phyloP scores from a whole-genome alignment of 2,113 vertebrate genomes.

The Hoplias malabaricus region DNA sequence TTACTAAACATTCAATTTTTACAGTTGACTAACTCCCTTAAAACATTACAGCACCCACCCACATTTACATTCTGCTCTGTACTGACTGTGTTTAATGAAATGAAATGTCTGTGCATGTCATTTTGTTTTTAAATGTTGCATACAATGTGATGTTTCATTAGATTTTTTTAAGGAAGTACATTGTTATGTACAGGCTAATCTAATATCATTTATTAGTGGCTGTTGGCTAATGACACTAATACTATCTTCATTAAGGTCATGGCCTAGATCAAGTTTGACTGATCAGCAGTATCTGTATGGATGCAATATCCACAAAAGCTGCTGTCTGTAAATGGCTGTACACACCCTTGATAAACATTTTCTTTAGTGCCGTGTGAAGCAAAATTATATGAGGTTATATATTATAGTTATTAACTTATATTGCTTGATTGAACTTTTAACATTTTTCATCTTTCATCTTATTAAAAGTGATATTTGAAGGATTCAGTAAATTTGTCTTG shows the following conservation, averaged over 20 bases:
- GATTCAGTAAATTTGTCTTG: not conserved
- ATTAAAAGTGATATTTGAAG: not conserved
- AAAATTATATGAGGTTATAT: slow-evolving; percentile 4
- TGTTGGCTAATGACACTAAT: not conserved
- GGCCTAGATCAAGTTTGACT: not conserved
- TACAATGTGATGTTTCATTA: slow-evolving; percentile 10
- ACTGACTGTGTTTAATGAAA: slow-evolving; percentile 25
- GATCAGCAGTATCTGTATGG: slow-evolving; percentile 1
- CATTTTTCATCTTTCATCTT: not conserved
- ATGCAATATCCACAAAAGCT: not conserved
- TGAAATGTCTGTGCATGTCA: not conserved
- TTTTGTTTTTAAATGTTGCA: slow-evolving; percentile 22
- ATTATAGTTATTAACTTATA: not conserved
- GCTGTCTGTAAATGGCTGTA: not conserved
- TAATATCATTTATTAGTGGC: not conserved
- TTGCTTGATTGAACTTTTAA: not conserved
- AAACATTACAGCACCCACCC: not conserved
- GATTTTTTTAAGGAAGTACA: slow-evolving; percentile 3
- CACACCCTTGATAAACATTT: not conserved
- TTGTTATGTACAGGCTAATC: slow-evolving; percentile 28
- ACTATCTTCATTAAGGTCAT: slow-evolving; percentile 4
- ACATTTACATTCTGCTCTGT: not conserved
- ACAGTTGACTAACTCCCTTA: not conserved
- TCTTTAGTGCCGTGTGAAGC: not conserved
- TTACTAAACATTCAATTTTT: not conserved